These are phyloP conservation scores for Acanthurus tractus DNA, from an alignment of 2,797 vertebrate species.

Conservation along the genomic window DNA sequence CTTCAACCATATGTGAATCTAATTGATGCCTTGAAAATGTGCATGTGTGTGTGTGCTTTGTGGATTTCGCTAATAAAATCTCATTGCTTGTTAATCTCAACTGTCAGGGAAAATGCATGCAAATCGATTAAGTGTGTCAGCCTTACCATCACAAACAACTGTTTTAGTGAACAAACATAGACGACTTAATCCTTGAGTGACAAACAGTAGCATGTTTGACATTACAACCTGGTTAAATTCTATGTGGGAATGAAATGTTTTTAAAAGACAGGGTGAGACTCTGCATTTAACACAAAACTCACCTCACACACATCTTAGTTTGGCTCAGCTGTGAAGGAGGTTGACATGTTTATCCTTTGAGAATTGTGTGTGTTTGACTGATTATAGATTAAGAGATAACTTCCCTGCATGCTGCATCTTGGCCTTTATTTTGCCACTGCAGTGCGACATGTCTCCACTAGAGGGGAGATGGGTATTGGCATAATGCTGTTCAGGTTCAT, in stretches of 20 bases:
- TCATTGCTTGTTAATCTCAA: conserved; percentile 75
- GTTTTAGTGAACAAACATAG: conserved; percentile 66
- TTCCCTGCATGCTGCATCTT: conserved; percentile 12
- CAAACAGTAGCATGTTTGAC: conserved; percentile 63
- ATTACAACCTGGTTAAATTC: conserved; percentile 77
- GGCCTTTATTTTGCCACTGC: conserved; percentile 32
- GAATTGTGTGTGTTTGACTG: background rate
- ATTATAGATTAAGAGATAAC: background rate
- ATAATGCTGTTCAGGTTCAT: conserved; percentile 21
- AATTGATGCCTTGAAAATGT: conserved; percentile 79
- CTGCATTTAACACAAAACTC: conserved; percentile 15
- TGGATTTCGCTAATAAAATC: conserved; percentile 75
- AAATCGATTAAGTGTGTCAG: conserved; percentile 74
- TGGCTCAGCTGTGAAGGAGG: background rate
- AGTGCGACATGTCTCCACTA: conserved; percentile 61
- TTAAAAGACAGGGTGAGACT: conserved; percentile 27
- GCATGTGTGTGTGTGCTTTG: conserved; percentile 78
- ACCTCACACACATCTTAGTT: conserved; percentile 8
- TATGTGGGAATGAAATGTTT: conserved; percentile 55
- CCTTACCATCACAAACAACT: conserved; percentile 69
- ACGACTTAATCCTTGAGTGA: conserved; percentile 65
- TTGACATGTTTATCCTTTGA: background rate
- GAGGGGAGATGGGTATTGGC: conserved; percentile 67
- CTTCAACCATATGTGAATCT: conserved; percentile 82
- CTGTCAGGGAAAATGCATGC: conserved; percentile 65